Percentiles rank a stretch among this genome's conserved stretches.
Evolutionary conservation across 2,888 invertebrate species (phyloP).

Genomic region (Cryptocephalus primarius): DNA sequence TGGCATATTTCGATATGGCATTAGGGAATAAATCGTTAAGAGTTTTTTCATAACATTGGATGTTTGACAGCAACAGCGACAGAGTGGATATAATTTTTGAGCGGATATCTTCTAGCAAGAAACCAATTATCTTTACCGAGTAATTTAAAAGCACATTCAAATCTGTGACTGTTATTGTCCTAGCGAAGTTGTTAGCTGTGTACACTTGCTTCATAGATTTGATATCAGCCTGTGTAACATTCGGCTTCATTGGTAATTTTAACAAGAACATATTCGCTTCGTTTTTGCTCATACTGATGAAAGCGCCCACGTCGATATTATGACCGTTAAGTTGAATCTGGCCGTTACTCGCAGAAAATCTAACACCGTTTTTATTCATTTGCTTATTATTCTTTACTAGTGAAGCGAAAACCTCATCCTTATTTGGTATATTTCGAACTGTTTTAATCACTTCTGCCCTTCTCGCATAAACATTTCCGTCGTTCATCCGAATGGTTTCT

Average conservation of each 20-base stretch:
- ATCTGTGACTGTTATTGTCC: not conserved
- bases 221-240: not conserved
- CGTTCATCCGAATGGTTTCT: constrained; percentile 40
- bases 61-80: constrained; percentile 4
- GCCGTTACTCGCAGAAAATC: constrained; percentile 22
- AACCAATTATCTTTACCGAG: not conserved
- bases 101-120: not conserved
- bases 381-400: constrained; percentile 44
- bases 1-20: constrained; percentile 8
- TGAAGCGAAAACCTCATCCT: constrained; percentile 46
- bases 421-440: constrained; percentile 42
- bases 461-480: constrained; percentile 35
- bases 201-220: constrained; percentile 3
- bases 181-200: not conserved
- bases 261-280: constrained; percentile 17
- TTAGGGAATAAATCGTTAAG: constrained; percentile 5
- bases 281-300: constrained; percentile 18
- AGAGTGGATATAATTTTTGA: constrained; percentile 1
- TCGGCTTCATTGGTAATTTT: constrained; percentile 8
- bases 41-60: constrained; percentile 3
- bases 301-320: constrained; percentile 23
- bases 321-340: constrained; percentile 25
- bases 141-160: not conserved
- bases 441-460: constrained; percentile 46
- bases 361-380: constrained; percentile 39